Base-by-base conservation (phyloP, 1,140 invertebrate genomes). In the Drosophila nannoptera region DNA sequence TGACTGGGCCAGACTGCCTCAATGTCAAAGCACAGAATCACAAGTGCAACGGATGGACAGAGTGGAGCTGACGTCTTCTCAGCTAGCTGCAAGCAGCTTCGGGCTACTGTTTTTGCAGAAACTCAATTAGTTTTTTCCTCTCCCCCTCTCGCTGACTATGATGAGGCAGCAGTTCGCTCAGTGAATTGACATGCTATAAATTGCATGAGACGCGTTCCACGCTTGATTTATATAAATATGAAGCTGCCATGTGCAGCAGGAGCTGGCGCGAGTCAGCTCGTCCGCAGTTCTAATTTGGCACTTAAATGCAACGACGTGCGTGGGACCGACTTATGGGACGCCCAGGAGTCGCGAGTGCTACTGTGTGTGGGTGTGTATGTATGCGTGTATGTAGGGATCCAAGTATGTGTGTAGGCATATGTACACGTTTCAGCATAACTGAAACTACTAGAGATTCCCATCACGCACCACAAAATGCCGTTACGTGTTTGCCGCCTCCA, bases 261-360 rank as follows among this genome's bases (percentile, higher is more conserved):
- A 55, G 73, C 38, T 50, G 14, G 49, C 42, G 46, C 22, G 22
- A 22, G 22, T 22, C 35, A 40, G 54, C 45, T 53, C 49, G 43
- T 66, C 69, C 65, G 36, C 45, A 35, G 48, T 65, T 62, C 73
- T 84, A 84, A 83, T 84, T 83, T 84, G 80, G 80, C 80, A 84
- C 80, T 83, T 83, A 83, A 83, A 83, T 84, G 80, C 80, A 83
- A 53, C 65, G 73, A 83, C 80, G 80, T 83, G 80, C 80, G 80
- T 84, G 80, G 80, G 69, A 69, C 49, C 14, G 40, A 11, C 75
- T 73, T 73, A 69, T 69, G 61, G 32, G 53, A 43, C 52, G 56
- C 49, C 56, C 43, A 16, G 6, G 45, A 31, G 31, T 43, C 52
- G 31, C 40, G 50, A 4, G 33, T 36, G 46, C 46, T 22, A 22